phyloP scores from a whole-genome alignment of 2,888 invertebrate species.

The Drosophila nigricruria region DNA sequence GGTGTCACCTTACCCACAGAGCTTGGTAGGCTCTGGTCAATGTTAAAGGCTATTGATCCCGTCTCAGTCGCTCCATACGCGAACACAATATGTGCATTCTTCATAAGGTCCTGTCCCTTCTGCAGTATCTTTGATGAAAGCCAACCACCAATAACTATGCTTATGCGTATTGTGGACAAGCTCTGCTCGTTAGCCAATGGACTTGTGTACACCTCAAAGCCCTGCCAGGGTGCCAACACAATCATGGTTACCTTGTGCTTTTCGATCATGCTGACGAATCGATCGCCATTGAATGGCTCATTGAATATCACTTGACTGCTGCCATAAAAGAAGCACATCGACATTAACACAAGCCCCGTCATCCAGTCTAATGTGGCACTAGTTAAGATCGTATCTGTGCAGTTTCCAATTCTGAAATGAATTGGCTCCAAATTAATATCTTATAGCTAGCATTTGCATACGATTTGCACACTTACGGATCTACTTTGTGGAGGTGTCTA shows the following conservation, averaged over 20 bases:
- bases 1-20: conserved; percentile 69
- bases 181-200: conserved; percentile 40
- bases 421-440: too few relatives aligned
- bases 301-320: conserved; percentile 67
- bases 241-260: conserved; percentile 62
- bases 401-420: conserved; percentile 33
- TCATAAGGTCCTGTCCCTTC: conserved; percentile 38
- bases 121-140: conserved; percentile 38
- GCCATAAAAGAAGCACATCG: conserved; percentile 45
- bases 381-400: conserved; percentile 48
- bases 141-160: conserved; percentile 57
- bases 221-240: conserved; percentile 64
- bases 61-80: conserved; percentile 68
- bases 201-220: conserved; percentile 50
- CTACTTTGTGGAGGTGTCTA: conserved; percentile 32
- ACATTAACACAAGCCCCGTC: conserved; percentile 56
- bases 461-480: conserved; percentile 45
- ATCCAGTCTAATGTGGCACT: conserved; percentile 76
- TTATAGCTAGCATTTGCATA: neutral
- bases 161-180: conserved; percentile 27
- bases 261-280: conserved; percentile 53
- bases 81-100: conserved; percentile 39
- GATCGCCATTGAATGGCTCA: conserved; percentile 59
- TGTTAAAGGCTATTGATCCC: conserved; percentile 47
- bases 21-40: conserved; percentile 39